Conservation (phyloP, 2,888 invertebrate species). For the Xestia rhomboidea region DNA sequence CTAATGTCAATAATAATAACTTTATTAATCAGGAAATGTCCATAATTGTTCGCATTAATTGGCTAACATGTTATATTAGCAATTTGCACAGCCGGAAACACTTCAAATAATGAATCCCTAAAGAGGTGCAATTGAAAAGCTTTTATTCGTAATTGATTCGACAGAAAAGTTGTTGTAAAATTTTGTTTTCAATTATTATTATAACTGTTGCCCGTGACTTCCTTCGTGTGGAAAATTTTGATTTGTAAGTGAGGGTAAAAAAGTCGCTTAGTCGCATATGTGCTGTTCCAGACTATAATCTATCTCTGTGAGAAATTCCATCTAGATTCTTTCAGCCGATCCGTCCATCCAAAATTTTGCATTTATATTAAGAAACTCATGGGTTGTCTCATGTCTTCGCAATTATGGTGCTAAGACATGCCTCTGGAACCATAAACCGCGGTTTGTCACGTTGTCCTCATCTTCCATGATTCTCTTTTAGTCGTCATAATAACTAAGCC, state of each 20-base stretch:
- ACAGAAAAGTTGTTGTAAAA: neutral
- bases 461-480: neutral
- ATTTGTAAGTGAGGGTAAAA: too few relatives aligned
- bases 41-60: neutral
- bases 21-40: neutral
- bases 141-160: neutral
- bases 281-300: too few relatives aligned
- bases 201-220: too few relatives aligned
- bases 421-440: too few relatives aligned
- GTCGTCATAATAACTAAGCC: neutral
- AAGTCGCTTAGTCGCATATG: too few relatives aligned
- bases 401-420: too few relatives aligned
- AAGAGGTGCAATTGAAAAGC: too few relatives aligned
- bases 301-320: too few relatives aligned
- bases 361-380: neutral
- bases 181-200: neutral
- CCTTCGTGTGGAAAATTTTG: too few relatives aligned
- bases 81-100: neutral
- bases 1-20: neutral
- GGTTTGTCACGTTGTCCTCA: neutral
- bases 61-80: neutral
- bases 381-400: too few relatives aligned
- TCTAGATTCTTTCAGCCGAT: neutral
- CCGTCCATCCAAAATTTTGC: too few relatives aligned
- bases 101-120: neutral